Base-by-base conservation (phyloP, 2,113 vertebrate genomes). In the Clupea harengus region DNA sequence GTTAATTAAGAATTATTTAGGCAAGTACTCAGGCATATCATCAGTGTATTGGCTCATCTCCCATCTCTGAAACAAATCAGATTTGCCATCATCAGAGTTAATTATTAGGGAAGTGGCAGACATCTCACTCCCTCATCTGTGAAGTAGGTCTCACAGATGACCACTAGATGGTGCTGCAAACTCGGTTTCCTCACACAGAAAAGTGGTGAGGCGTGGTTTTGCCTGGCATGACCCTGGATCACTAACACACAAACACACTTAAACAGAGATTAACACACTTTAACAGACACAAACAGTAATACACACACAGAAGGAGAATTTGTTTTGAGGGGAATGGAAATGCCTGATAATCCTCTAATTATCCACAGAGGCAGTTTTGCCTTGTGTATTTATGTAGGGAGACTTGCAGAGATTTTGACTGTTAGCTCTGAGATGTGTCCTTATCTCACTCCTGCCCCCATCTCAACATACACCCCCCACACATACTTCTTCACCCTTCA, bases 161-260 rank as follows among this genome's bases (percentile, higher is more conserved):
- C 91, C 94, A 92, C 88, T 84, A 95, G 95, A 88, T 92, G 93
- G 93, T 0, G 92, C 81, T 82, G 60, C 22, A 81, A 17, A 15
- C 89, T 80, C 20, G 1, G 50, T 32, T 13, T 67, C 81, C 8
- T 45, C 11, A 60, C 54, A 60, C 20, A 6, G 18, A 18, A 7
- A 0, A 22, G 10, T 84, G 81, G 57, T 67, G 44, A 47, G 44
- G 72, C 18, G 0, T 20, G 81, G 44, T 67, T 84, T 84, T 72
- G 67, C 49, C 87, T 83, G 50, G 39, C 6, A 25, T 88, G 84
- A 90, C 87, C 86, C 89, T 85, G 88, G 86, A n/a, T 13, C 25
- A 60, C 6, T 22, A 60, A 20, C 54, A 22, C 52, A 54, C 52
- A 54, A 54, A 60, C 18, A 60, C 54, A 22, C 18, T 22, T 60